A percentile compares a stretch with the other conserved stretches of the same genome.
These are phyloP conservation scores for Gortyna flavago DNA, from an alignment of 2,888 invertebrate genomes.

Conservation along the genomic window DNA sequence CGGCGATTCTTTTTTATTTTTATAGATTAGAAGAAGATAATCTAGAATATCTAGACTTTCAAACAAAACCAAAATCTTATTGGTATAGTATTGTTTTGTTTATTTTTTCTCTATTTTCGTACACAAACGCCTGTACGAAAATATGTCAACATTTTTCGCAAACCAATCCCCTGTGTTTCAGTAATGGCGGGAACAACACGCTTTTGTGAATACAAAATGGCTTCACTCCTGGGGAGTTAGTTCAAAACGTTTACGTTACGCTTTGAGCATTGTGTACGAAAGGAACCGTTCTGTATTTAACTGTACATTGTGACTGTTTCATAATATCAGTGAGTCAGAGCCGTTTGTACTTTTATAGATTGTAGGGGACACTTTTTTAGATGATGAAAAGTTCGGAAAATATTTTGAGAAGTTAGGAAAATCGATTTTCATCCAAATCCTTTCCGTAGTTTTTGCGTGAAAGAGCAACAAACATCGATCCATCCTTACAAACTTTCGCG, in stretches of 20 bases:
- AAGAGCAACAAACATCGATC: too few relatives aligned
- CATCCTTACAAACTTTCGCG: too few relatives aligned
- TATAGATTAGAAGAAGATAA: too few relatives aligned
- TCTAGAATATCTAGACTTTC: too few relatives aligned
- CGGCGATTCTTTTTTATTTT: too few relatives aligned
- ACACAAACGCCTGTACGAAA: slow-evolving; percentile 4
- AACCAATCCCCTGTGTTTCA: slow-evolving; percentile 6
- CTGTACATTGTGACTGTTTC: slow-evolving; percentile 27
- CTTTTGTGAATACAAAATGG: slow-evolving; percentile 50
- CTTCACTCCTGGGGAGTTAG: slow-evolving; percentile 9
- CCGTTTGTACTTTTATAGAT: slow-evolving; percentile 9
- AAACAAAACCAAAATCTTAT: not conserved
- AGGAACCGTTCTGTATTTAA: slow-evolving; percentile 30
- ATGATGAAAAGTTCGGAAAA: not conserved
- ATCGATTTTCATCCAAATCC: too few relatives aligned
- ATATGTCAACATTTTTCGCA: slow-evolving; percentile 15
- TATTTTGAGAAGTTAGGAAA: not conserved
- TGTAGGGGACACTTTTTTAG: not conserved
- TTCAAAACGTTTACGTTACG: slow-evolving; percentile 42
- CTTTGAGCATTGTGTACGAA: slow-evolving; percentile 27
- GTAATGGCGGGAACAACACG: slow-evolving; percentile 24
- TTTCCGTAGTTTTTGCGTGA: too few relatives aligned
- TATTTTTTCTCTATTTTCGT: not conserved
- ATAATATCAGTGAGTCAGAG: slow-evolving; percentile 6
- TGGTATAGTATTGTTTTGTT: not conserved